A percentile compares a stretch with the other conserved stretches of the same genome.
Evolutionary conservation across 2,113 vertebrate genomes (phyloP).

Genomic region (Heterocephalus glaber): DNA sequence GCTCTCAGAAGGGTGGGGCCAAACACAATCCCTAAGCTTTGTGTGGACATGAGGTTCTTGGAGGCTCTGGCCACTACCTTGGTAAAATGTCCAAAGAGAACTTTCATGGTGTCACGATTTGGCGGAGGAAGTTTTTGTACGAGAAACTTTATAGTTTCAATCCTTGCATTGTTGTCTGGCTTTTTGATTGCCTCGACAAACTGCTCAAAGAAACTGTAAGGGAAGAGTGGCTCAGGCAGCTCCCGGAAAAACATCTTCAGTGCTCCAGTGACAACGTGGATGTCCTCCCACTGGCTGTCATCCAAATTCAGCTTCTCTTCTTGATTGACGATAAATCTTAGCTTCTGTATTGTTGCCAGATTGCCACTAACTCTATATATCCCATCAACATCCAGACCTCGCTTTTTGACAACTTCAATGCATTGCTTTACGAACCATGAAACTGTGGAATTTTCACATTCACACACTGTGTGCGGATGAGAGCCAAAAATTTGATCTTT

Average conservation of each 20-base stretch:
- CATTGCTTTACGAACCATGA: slow-evolving; percentile 92
- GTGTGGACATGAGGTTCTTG: slow-evolving; percentile 96
- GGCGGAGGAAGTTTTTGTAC: slow-evolving; percentile 91
- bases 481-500: slow-evolving; percentile 97
- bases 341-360: slow-evolving; percentile 94
- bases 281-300: slow-evolving; percentile 99
- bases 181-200: slow-evolving; percentile 95
- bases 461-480: slow-evolving; percentile 90
- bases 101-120: slow-evolving; percentile 95
- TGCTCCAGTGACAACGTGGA: slow-evolving; percentile 97
- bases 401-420: slow-evolving; percentile 91
- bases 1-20: slow-evolving; percentile 96
- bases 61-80: slow-evolving; percentile 92
- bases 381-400: slow-evolving; percentile 94
- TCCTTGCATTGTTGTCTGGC: slow-evolving; percentile 86
- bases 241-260: slow-evolving; percentile 98
- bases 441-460: slow-evolving; percentile 91
- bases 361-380: slow-evolving; percentile 95
- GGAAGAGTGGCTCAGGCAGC: slow-evolving; percentile 97
- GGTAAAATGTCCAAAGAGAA: slow-evolving; percentile 93
- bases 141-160: slow-evolving; percentile 89
- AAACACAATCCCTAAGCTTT: slow-evolving; percentile 96
- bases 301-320: slow-evolving; percentile 99
- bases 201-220: slow-evolving; percentile 93
- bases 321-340: slow-evolving; percentile 94